Percentiles rank a stretch among this genome's conserved stretches.
Conservation (phyloP, 92 coral and sea anemone genomes). For the Pocillopora meandrina region DNA sequence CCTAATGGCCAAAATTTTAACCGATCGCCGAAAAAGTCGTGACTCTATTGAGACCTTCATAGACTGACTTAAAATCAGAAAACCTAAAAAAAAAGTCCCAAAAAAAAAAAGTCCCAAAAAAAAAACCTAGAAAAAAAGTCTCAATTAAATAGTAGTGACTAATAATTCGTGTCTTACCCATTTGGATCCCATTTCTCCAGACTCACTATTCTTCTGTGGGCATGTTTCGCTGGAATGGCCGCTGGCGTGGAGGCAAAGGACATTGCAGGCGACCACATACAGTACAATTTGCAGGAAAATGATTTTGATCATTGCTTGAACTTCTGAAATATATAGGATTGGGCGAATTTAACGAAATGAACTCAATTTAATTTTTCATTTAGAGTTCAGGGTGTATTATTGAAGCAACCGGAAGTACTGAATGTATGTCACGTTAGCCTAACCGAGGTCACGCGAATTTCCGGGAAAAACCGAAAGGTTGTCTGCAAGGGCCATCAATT, state of each 20-base stretch:
- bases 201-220: slow-evolving; percentile 3
- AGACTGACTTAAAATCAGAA: neutral
- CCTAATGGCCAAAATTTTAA: no score
- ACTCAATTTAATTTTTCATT: neutral
- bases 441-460: slow-evolving; percentile 6
- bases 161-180: neutral
- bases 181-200: neutral
- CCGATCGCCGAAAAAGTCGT: no score
- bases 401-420: neutral
- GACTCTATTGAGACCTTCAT: no score
- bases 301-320: neutral
- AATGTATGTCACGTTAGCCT: neutral
- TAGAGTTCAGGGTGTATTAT: neutral
- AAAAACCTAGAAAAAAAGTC: no score
- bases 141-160: neutral
- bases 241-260: slow-evolving; percentile 14
- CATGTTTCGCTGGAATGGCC: slow-evolving; percentile 1
- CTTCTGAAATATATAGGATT: neutral
- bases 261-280: neutral
- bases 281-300: neutral
- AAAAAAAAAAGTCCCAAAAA: no score
- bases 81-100: no score
- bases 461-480: slow-evolving; percentile 3
- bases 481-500: neutral
- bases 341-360: neutral